Base-by-base conservation (phyloP, 2,888 invertebrate species). In the Steinernema carpocapsae region DNA sequence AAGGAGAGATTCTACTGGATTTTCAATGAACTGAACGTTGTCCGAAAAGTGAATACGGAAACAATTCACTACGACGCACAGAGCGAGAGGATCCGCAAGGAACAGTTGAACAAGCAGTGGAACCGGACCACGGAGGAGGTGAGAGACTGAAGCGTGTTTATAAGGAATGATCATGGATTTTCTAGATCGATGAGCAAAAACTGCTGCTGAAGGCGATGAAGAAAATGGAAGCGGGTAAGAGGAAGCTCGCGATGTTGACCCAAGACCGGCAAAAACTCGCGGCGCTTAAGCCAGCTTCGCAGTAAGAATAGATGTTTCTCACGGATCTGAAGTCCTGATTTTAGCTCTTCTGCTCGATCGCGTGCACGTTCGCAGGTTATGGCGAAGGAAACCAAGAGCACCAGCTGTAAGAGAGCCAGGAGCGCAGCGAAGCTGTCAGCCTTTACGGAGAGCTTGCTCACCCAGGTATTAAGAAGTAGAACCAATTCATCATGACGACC, bases 241-340 rank as follows among this genome's bases (percentile, higher is more conserved):
- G 94, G 87, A 99, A 99, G 88, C 91, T 99, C 59, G 99, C 99
- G 88, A 92, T 94, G 85, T 99, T 99, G 88, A 96, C 97, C 0
- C 97, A 97, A 89, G 97, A 99, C 89, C 90, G 99, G 59, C 97
- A 99, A 88, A 97, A 97, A 88, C 90, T 99, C 48, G 71, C 46
- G 42, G 43, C 71, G 14, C 24, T 71, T 19, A 43, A 42, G 17
- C 71, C 71, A 42, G 71, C 71, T 10, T 26, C 24, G 3, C 26
- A 32, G 64, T 64, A 64, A 17, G 32, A n/a, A 32, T 29, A 2
- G 64, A 7, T 56, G 2, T 24, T 4, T 6, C 2, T 4, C 22
- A 24, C 14, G 2, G 6, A 1, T 22, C 6, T 24, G n/a, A 19
- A 56, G 4, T 1, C 6, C 6, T 2, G 6, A 1, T 56, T 56